Conservation (phyloP, 2,113 vertebrate genomes). For the Catagonus wagneri region DNA sequence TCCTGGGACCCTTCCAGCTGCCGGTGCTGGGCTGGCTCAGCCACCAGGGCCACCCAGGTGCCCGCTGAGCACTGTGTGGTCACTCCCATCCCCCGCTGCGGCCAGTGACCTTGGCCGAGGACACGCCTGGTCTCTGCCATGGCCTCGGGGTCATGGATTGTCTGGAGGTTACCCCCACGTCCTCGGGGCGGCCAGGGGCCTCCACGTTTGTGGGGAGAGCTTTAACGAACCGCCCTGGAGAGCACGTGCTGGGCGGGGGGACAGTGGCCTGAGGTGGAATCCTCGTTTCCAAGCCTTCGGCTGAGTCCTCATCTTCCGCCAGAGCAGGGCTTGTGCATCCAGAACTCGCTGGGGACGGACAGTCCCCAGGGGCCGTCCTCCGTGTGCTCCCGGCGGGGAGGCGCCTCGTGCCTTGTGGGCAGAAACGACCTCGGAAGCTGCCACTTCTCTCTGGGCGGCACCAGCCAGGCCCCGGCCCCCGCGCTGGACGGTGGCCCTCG, state of each 20-base stretch:
- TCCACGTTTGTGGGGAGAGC: background rate
- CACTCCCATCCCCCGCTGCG: too few relatives aligned
- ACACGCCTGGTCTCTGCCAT: fast-evolving
- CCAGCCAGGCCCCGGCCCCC: too few relatives aligned
- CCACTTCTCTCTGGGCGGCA: too few relatives aligned
- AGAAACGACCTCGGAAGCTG: fast-evolving
- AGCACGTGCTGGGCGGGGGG: fast-evolving
- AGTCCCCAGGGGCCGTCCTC: background rate
- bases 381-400: too few relatives aligned
- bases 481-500: background rate
- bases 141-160: fast-evolving
- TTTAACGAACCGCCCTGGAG: fast-evolving
- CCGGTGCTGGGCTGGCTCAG: background rate
- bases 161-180: background rate
- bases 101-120: background rate
- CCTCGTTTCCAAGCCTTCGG: background rate
- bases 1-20: background rate
- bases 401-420: too few relatives aligned
- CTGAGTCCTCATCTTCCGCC: background rate
- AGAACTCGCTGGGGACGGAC: fast-evolving
- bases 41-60: fast-evolving
- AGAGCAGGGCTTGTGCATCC: background rate
- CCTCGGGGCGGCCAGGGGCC: fast-evolving
- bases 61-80: too few relatives aligned
- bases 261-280: fast-evolving